Evolutionary conservation across 2,888 invertebrate genomes (phyloP), one percentile per base, ranked within the genome.

Genomic region (Siphlonurus alternatus): DNA sequence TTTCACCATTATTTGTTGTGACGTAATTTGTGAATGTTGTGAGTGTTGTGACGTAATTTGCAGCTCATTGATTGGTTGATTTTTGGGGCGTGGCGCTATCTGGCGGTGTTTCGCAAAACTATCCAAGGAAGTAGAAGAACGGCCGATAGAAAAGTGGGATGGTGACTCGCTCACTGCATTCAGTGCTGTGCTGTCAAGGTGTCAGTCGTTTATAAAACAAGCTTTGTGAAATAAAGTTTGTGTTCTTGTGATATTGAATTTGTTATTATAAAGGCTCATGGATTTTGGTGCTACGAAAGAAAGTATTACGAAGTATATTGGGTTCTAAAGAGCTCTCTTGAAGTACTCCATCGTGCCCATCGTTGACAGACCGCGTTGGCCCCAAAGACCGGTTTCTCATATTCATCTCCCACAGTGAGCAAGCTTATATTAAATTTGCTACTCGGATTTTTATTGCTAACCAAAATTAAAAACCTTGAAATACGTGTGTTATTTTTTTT

Each of bases 121-220:
- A 56, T 5, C 7, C 56, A 20, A 56, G 7, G 56, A 56, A 38
- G 38, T 38, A 56, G n/a, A 56, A 56, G 56, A 56, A 56, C 19
- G 56, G 56, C 56, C 56, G 56, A 10, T 20, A 56, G 56, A 22
- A 56, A 56, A 56, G 56, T 56, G 56, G 56, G 56, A 56, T 56
- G 56, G 56, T 56, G 56, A 56, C 7, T n/a, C 15, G 38, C 38
- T 38, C 38, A 15, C 38, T 38, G 38, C 5, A 15, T 38, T 38
- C 15, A 10, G 38, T 38, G 38, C 38, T 38, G 38, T 38, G 38
- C 38, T 38, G 38, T 38, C 38, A 15, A 10, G 38, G 38, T 38
- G 38, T 38, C 38, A 10, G 38, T 38, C 5, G 38, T 38, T 5
- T n/a, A n/a, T 38, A 15, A 38, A 10, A 10, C 7, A 38, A 38